Base-by-base conservation (phyloP, 2,113 vertebrate genomes). In the Eidolon helvum region DNA sequence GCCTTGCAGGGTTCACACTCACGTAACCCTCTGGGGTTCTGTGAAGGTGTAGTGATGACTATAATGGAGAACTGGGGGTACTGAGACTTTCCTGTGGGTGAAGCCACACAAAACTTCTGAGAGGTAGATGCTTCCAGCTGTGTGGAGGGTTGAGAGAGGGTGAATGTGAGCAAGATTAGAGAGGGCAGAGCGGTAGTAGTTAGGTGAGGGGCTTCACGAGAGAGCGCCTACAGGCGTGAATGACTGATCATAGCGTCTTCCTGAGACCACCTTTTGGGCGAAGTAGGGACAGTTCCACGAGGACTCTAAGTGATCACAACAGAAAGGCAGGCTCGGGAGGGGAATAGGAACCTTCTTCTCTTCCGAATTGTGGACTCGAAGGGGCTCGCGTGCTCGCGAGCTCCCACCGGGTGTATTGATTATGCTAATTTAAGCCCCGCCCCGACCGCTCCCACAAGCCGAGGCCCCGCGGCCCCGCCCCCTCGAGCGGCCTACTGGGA, bases 331-430 rank as follows among this genome's bases (percentile, higher is more conserved):
- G 53, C 10, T 50, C 50, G 2, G 28, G 71, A 9, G 33, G 22
- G 59, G 26, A 28, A 4, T 4, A 18, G 38, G 35, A 21, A 38
- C 4, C 66, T 10, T 35, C 24, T 65, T 65, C 43, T 21, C 33
- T 30, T 53, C 7, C 78, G 53, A 45, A 68, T 35, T 35, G 30
- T 2, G 8, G 35, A 38, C 4, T 10, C 0, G 11, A 22, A 0
- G 1, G 16, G 33, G 5, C 21, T 10, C 38, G 1, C 0, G 2
- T 2, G 22, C 10, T 15, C 2, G 0, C 1, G 4, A 48, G 10
- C 78, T 78, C 71, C 19, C 38, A 22, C n/a, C 2, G 1, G 35
- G 18, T 0, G 4, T 1, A 21, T 2, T 0, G 63, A 15, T 50
- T 68, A 55, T 21, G 38, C 35, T 68, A 55, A 61, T 59, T 10